A percentile compares a stretch with the other conserved stretches of the same genome.
Conservation (phyloP, 1,140 invertebrate species). For the Drosophila navojoa region DNA sequence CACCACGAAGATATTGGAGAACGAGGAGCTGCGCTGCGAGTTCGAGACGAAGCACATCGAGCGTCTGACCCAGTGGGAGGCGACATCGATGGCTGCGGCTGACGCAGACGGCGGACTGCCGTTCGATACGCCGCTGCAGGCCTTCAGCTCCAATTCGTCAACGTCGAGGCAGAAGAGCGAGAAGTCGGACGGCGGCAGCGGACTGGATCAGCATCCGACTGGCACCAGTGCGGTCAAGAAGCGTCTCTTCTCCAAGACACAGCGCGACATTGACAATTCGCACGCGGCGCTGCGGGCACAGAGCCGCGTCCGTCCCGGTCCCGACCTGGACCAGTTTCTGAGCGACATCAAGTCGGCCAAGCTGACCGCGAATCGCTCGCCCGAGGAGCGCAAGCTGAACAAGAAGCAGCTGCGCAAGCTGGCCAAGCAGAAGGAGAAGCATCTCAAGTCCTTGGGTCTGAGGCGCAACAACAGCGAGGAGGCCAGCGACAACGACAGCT, state of each 20-base stretch:
- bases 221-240: slow-evolving; percentile 70
- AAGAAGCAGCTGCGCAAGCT: slow-evolving; percentile 79
- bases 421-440: slow-evolving; percentile 85
- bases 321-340: slow-evolving; percentile 76
- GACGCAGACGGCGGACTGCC: slow-evolving; percentile 15
- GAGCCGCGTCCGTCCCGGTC: slow-evolving; percentile 54
- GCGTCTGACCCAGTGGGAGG: slow-evolving; percentile 79
- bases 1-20: slow-evolving; percentile 85
- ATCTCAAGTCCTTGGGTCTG: slow-evolving; percentile 85
- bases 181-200: slow-evolving; percentile 66
- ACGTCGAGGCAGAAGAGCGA: slow-evolving; percentile 68
- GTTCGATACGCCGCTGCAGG: slow-evolving; percentile 47
- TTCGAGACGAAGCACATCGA: slow-evolving; percentile 86
- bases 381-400: slow-evolving; percentile 81
- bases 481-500: slow-evolving; percentile 69
- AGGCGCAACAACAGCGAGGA: slow-evolving; percentile 70
- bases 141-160: slow-evolving; percentile 47
- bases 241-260: slow-evolving; percentile 67
- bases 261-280: slow-evolving; percentile 71
- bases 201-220: slow-evolving; percentile 45
- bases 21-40: slow-evolving; percentile 85
- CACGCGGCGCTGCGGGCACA: slow-evolving; percentile 59
- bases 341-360: slow-evolving; percentile 74
- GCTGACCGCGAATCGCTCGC: slow-evolving; percentile 69
- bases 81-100: slow-evolving; percentile 34